Conservation (phyloP, 2,113 vertebrate genomes). For the Sinosuthora webbiana region DNA sequence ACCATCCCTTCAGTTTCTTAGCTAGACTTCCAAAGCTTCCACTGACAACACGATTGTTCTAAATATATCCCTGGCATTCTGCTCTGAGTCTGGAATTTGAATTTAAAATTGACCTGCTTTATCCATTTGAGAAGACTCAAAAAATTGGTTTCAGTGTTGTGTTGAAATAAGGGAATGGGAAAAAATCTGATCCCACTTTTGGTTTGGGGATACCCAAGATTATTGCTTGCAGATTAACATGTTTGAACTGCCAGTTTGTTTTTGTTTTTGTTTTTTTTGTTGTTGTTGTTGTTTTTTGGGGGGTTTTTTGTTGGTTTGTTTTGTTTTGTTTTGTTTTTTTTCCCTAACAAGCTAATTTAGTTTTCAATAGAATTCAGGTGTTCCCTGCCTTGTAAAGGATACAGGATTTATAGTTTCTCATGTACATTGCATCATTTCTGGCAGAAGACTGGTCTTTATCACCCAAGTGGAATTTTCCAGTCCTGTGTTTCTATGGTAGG, state of each 20-base stretch:
- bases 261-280: no score
- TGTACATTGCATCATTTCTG: neutral
- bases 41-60: neutral
- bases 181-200: neutral
- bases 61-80: neutral
- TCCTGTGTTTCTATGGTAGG: neutral
- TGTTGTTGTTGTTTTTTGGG: no score
- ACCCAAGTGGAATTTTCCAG: neutral
- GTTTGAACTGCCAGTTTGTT: neutral
- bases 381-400: neutral
- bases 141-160: neutral
- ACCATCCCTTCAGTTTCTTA: neutral
- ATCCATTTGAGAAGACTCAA: neutral
- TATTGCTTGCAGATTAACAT: neutral
- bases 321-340: neutral
- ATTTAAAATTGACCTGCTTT: constrained; percentile 20
- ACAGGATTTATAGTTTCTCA: neutral
- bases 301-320: no score
- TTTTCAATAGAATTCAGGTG: neutral
- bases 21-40: neutral
- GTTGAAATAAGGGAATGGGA: neutral
- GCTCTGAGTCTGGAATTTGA: neutral
- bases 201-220: neutral
- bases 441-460: neutral
- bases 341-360: neutral